Evolutionary conservation across 2,888 invertebrate genomes (phyloP), one percentile per base, ranked within the genome.

Genomic region (Petrolisthes cinctipes): DNA sequence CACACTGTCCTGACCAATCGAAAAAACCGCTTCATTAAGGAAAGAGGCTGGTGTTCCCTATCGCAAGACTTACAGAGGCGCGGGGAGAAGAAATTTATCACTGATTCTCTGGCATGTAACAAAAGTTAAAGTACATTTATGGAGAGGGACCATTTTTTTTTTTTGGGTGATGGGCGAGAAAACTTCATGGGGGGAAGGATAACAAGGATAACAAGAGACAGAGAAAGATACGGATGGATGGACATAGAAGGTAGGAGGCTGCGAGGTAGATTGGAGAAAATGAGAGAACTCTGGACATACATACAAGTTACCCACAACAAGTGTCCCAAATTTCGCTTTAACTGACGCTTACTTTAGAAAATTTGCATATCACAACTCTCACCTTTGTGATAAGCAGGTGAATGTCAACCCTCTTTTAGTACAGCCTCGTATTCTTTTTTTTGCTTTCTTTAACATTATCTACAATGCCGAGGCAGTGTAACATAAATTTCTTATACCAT

Each of bases 351-450:
- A 86, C 53, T 83, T 61, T 83, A 76, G n/a, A 61, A 66, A 20
- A 86, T 86, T 86, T 83, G 86, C 86, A 86, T 86, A 86, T 86
- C 83, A 86, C 57, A 61, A 76, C 86, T 79, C 75, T 86, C 83
- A 71, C 20, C 71, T 4, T 86, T 57, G 51, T 68, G 86, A 86
- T 86, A 83, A 83, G 79, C 71, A 79, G 81, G 82, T 82, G 82
- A 73, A 61, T 78, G 54, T 56, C 78, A 51, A 68, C 54, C 66
- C 78, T 86, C 86, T 78, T 86, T 86, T 83, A 71, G 68, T 79
- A n/a, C 71, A 71, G 6, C 6, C 20, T n/a, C 6, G 71, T 0
- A 61, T 37, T 37, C 37, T 37, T 37, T 37, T 37, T 37, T 37
- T 37, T 37, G 37, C 17, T 61, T 61, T 61, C 17, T 61, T 17